Percentiles rank a stretch among this genome's conserved stretches.
Conservation (phyloP, 2,797 vertebrate genomes). For the Tauraco hartlaubi region DNA sequence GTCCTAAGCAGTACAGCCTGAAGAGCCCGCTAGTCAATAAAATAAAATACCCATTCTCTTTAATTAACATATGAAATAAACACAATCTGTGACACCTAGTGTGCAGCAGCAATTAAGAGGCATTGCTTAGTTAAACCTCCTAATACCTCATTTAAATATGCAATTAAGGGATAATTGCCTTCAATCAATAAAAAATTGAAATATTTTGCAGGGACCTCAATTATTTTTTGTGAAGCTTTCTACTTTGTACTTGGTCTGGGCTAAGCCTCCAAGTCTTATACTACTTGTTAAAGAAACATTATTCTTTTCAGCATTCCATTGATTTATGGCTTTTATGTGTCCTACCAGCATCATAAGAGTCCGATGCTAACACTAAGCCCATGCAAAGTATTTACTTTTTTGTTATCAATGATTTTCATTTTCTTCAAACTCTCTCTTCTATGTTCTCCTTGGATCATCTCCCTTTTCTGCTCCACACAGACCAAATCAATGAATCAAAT, state of each 20-base stretch:
- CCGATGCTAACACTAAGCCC: constrained; percentile 16
- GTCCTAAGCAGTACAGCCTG: constrained; percentile 80
- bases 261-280: constrained; percentile 46
- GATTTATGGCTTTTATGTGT: constrained; percentile 56
- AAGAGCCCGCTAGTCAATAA: constrained; percentile 82
- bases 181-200: constrained; percentile 92
- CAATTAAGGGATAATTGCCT: constrained; percentile 92
- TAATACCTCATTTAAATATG: constrained; percentile 92
- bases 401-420: constrained; percentile 24
- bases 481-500: constrained; percentile 58
- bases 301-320: constrained; percentile 27
- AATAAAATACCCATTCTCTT: constrained; percentile 89
- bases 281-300: constrained; percentile 71
- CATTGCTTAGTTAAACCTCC: constrained; percentile 90
- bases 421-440: constrained; percentile 34
- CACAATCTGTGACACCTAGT: constrained; percentile 91
- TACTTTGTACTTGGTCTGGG: constrained; percentile 59
- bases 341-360: constrained; percentile 40
- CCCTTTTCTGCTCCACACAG: constrained; percentile 24
- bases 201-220: constrained; percentile 84
- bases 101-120: constrained; percentile 94
- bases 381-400: constrained; percentile 53
- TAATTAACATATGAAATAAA: constrained; percentile 92
- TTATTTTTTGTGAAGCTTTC: constrained; percentile 82
- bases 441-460: not conserved